phyloP scores from a whole-genome alignment of 2,113 vertebrate species.

The Scatophagus argus region DNA sequence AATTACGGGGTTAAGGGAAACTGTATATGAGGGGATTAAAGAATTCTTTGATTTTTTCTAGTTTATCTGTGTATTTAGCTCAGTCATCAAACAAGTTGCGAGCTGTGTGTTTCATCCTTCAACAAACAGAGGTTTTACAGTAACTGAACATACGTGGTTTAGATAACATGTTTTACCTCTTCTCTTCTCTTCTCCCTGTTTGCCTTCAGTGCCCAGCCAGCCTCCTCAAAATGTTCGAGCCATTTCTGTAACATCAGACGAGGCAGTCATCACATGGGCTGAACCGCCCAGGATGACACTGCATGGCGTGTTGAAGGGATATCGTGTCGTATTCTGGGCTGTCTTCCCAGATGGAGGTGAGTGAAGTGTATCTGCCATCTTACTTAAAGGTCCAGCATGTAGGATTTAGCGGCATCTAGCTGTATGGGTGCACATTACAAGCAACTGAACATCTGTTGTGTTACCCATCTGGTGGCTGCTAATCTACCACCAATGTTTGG shows the following conservation, averaged over 20 bases:
- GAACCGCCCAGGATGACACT: slow-evolving; percentile 95
- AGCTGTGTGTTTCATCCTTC: slow-evolving; percentile 7
- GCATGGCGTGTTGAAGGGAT: slow-evolving; percentile 96
- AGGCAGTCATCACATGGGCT: slow-evolving; percentile 96
- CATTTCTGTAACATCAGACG: slow-evolving; percentile 95
- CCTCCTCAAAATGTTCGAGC: slow-evolving; percentile 95
- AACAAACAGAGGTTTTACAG: neutral
- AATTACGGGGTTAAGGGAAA: neutral
- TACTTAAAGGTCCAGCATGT: neutral
- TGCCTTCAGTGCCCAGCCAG: slow-evolving; percentile 93
- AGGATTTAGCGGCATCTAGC: no score
- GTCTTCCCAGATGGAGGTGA: slow-evolving; percentile 80
- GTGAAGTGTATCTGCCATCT: slow-evolving; percentile 20
- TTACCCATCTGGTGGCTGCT: no score
- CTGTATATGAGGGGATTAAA: neutral
- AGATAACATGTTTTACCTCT: slow-evolving; percentile 25
- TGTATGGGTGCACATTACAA: no score
- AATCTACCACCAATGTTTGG: no score
- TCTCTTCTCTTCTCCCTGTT: slow-evolving; percentile 35
- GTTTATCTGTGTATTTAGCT: neutral
- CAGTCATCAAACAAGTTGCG: neutral
- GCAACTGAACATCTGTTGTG: no score
- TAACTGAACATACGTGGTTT: neutral
- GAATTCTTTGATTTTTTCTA: neutral
- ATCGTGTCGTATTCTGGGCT: slow-evolving; percentile 97